Evolutionary conservation across 2,113 vertebrate genomes (phyloP).

Genomic region (Phodopus roborovskii): DNA sequence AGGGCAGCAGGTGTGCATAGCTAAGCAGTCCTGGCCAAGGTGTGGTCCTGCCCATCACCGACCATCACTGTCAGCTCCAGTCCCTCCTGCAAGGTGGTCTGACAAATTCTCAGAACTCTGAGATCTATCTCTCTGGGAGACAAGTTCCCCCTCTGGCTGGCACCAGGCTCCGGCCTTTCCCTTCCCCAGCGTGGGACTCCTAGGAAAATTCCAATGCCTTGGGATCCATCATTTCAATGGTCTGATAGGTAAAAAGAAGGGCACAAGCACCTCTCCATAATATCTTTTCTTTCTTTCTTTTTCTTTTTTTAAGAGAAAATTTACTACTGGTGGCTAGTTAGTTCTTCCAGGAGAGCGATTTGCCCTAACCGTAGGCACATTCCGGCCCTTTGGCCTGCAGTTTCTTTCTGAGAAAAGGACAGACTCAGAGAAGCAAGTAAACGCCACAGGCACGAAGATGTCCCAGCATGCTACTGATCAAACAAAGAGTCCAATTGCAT

Average conservation of each 20-base stretch:
- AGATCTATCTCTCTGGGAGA: neutral
- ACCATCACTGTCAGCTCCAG: neutral
- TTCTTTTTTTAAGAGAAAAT: neutral
- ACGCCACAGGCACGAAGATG: fast-evolving
- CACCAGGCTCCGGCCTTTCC: neutral
- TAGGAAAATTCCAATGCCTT: neutral
- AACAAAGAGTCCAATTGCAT: neutral
- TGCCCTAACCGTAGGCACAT: fast-evolving
- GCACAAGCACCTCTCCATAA: neutral
- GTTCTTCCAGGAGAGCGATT: neutral
- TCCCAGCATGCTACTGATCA: fast-evolving
- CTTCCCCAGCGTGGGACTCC: neutral
- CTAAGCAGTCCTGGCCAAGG: neutral
- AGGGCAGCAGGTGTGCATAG: neutral
- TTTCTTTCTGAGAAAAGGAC: fast-evolving
- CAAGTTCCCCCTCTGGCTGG: neutral
- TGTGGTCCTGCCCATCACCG: neutral
- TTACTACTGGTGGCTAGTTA: fast-evolving
- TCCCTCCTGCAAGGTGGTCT: neutral
- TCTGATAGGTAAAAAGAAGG: neutral
- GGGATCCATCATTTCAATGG: neutral
- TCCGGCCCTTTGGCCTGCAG: neutral
- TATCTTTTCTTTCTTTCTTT: neutral
- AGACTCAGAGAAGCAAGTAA: neutral
- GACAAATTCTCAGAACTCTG: neutral